A percentile compares a stretch with the other conserved stretches of the same genome.
Conservation (phyloP, 2,888 invertebrate species). For the Spatulosminthurus flaviceps region DNA sequence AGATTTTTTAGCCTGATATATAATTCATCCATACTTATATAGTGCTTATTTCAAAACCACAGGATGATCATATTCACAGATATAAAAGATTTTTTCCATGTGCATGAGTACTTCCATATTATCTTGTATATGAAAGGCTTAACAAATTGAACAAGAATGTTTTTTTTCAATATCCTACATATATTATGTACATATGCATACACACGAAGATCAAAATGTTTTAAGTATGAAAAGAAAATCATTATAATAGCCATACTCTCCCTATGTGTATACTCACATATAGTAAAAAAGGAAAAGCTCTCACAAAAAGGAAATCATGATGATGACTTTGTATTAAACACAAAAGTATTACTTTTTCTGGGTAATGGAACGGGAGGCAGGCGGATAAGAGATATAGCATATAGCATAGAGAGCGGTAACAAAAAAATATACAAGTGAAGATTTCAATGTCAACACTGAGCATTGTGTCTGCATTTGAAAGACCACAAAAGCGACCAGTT, state of each 20-base stretch:
- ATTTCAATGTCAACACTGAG: constrained; percentile 40
- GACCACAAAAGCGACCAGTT: constrained; percentile 40
- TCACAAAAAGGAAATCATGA: not conserved
- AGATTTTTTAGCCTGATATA: no score
- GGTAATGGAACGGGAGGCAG: not conserved
- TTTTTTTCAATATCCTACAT: not conserved
- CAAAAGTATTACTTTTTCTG: not conserved
- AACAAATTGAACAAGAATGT: constrained; percentile 32
- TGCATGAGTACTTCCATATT: no score
- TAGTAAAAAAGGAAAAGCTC: not conserved
- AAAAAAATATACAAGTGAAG: constrained; percentile 32
- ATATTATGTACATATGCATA: no score
- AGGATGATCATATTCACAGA: not conserved
- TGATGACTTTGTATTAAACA: constrained; percentile 3
- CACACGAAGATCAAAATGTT: not conserved
- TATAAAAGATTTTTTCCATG: no score
- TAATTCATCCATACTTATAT: not conserved
- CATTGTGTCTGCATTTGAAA: constrained; percentile 26
- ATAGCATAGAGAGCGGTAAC: not conserved
- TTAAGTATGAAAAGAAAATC: not conserved
- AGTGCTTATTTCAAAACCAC: not conserved
- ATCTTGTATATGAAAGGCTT: not conserved
- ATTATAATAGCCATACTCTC: no score
- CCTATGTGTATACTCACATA: not conserved
- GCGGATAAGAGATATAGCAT: not conserved